Conservation (phyloP, 2,113 vertebrate species). For the Larimichthys crocea region DNA sequence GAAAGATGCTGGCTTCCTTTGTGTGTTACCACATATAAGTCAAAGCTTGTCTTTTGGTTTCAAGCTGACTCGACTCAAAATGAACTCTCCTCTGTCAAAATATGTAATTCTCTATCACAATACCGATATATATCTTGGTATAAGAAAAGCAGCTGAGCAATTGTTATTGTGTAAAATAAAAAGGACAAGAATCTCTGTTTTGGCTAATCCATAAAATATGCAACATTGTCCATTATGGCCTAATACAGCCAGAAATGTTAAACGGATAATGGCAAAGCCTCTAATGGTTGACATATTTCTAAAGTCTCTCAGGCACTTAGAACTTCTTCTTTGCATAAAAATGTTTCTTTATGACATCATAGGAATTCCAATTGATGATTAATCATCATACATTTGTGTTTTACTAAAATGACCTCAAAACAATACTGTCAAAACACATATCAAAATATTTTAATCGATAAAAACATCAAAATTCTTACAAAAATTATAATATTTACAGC, state of each 20-base stretch:
- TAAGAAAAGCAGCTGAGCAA: not conserved
- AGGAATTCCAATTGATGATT: not conserved
- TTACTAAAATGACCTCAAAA: not conserved
- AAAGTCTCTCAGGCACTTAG: not conserved
- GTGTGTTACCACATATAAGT: not conserved
- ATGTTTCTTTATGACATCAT: not conserved
- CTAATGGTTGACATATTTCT: not conserved
- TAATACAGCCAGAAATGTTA: not conserved
- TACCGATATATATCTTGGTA: not conserved
- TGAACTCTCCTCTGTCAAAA: not conserved
- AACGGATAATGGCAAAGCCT: not conserved
- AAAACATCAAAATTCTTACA: constrained; percentile 44
- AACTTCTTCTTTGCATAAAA: not conserved
- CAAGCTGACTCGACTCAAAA: not conserved
- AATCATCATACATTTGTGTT: not conserved
- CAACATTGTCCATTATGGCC: not conserved
- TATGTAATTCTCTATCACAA: not conserved
- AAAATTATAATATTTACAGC: constrained; percentile 49
- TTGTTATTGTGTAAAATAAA: not conserved
- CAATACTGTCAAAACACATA: constrained; percentile 8
- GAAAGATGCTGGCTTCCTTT: not conserved
- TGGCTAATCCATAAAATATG: not conserved
- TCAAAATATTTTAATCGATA: constrained; percentile 62
- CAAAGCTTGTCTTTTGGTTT: not conserved
- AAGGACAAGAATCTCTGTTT: not conserved